These are phyloP conservation scores for Apis florea DNA, from an alignment of 1,140 invertebrate genomes.

Conservation along the genomic window DNA sequence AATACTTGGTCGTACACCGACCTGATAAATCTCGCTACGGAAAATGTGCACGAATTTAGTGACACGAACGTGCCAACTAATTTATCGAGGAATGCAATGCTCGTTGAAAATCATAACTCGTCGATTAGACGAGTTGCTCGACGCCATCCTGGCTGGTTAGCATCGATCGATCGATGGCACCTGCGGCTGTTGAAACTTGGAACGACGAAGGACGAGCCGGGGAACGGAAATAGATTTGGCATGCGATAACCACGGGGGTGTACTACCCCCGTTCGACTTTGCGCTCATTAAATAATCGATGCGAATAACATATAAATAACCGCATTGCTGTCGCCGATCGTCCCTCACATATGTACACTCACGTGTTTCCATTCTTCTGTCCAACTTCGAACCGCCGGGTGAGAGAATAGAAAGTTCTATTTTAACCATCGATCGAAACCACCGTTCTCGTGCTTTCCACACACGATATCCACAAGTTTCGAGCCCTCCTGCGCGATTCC, in stretches of 20 bases:
- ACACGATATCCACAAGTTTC: slow-evolving; percentile 6
- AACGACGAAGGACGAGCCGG: slow-evolving; percentile 28
- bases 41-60: no score
- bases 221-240: slow-evolving; percentile 46
- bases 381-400: slow-evolving; percentile 39
- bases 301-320: slow-evolving; percentile 27
- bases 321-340: neutral
- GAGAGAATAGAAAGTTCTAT: slow-evolving; percentile 25
- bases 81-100: neutral
- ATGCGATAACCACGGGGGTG: slow-evolving; percentile 5
- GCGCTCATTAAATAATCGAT: slow-evolving; percentile 44
- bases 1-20: no score
- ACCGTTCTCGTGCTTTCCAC: neutral
- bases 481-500: neutral
- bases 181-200: slow-evolving; percentile 9
- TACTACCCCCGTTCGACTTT: neutral
- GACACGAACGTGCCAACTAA: neutral
- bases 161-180: slow-evolving; percentile 35
- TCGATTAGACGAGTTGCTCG: neutral
- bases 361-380: slow-evolving; percentile 47
- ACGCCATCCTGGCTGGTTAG: neutral
- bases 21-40: no score
- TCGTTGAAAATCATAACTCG: neutral
- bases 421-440: neutral
- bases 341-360: neutral